A percentile compares a stretch with the other conserved stretches of the same genome.
These are phyloP conservation scores for Alces alces DNA, from an alignment of 2,113 vertebrate species.

Conservation along the genomic window DNA sequence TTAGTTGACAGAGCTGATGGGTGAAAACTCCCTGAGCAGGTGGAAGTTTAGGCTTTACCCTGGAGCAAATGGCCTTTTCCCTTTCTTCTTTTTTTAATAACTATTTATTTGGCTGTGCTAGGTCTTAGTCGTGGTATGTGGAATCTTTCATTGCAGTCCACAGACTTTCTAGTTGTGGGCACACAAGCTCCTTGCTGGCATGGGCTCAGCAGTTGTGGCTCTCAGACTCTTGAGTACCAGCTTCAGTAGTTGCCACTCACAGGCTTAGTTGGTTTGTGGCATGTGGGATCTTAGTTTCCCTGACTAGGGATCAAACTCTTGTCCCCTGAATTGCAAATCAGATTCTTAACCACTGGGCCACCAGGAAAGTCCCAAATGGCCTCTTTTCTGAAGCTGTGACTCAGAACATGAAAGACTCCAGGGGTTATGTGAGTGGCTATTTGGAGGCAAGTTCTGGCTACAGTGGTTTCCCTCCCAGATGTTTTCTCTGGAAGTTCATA, in stretches of 20 bases:
- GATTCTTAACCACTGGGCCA: background rate
- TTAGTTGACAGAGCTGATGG: background rate
- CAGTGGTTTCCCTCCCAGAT: background rate
- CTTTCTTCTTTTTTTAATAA: background rate
- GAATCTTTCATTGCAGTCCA: background rate
- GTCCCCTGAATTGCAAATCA: background rate
- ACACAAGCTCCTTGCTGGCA: background rate
- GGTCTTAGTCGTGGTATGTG: background rate
- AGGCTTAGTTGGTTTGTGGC: background rate
- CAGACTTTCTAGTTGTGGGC: background rate
- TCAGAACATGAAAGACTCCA: background rate
- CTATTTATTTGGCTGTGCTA: background rate
- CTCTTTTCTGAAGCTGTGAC: background rate
- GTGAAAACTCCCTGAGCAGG: background rate
- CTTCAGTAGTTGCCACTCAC: background rate
- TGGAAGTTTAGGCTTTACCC: background rate
- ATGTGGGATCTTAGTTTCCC: background rate
- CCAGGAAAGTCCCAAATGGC: background rate
- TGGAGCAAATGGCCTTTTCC: background rate
- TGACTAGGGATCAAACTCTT: background rate
- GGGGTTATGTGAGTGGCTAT: accelerated
- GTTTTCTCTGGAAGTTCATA: background rate
- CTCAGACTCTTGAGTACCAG: background rate
- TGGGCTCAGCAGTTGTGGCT: background rate
- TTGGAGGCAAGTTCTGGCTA: background rate